Base-by-base conservation (phyloP, 2,888 invertebrate genomes). In the Erebia epiphron region DNA sequence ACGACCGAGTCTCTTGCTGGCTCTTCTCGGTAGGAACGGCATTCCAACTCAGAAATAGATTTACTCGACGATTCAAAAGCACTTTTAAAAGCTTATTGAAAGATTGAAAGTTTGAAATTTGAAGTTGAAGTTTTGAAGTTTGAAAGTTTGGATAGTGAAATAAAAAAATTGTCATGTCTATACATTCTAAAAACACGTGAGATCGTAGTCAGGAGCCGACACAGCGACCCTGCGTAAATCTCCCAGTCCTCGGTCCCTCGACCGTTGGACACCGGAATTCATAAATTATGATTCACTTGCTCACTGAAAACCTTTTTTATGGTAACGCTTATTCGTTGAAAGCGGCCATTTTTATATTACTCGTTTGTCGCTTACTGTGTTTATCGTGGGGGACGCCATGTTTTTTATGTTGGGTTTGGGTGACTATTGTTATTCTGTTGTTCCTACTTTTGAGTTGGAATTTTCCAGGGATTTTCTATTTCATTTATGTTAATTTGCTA, bases 221-320 rank as follows among this genome's bases (percentile, higher is more conserved):
- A 89, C 91, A 89, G 88, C 91, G 92, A 91, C 92, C 92, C 89
- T 81, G 84, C 89, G 92, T 92, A 92, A 92, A 92, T 92, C 92
- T 92, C 91, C 35, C 35, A 35, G 35, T 35, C 35, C 83, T 77
- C 70, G 71, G 75, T 78, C 80, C 80, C 79, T 78, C 76, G 75
- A 70, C 73, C 78, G 80, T 80, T 88, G 87, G 89, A 91, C 91
- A 88, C 88, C 91, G 92, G 91, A 91, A 92, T 92, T 92, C 92
- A 92, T 92, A 92, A 92, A 92, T 92, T 92, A 92, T 92, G 92
- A 92, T 92, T 92, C 92, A 92, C 92, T 92, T 91, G 92, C 91
- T 91, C 90, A 89, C 91, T 90, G 92, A 91, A 92, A 92, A 92
- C 90, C 92, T 92, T 92, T 92, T 92, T 92, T 92, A 91, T 91